phyloP scores from a whole-genome alignment of 2,797 vertebrate genomes.

The Thripadectes ignobilis region DNA sequence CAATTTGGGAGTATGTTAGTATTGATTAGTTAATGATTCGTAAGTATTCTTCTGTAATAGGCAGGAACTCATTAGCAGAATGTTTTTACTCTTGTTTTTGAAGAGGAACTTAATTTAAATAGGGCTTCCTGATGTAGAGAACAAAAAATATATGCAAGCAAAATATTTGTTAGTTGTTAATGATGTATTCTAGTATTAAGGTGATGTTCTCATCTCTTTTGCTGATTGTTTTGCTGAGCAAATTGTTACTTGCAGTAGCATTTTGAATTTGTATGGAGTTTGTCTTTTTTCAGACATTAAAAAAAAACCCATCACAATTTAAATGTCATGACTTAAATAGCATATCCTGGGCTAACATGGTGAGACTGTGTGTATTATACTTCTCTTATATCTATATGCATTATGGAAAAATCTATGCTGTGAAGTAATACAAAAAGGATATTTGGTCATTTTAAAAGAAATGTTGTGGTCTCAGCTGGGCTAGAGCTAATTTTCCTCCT shows the following conservation, averaged over 20 bases:
- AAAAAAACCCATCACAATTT: neutral
- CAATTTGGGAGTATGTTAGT: neutral
- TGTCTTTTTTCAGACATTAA: neutral
- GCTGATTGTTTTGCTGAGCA: neutral
- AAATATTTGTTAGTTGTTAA: neutral
- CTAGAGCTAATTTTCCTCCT: neutral
- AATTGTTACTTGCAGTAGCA: neutral
- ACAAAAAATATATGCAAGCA: neutral
- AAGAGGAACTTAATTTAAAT: neutral
- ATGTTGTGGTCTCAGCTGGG: neutral
- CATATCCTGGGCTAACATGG: neutral
- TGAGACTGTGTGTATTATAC: neutral
- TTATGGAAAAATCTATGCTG: neutral
- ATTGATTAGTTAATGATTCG: neutral
- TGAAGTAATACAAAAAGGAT: neutral
- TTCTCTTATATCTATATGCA: neutral
- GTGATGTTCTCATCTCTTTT: neutral
- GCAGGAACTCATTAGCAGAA: neutral
- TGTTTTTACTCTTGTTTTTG: neutral
- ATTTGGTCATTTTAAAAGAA: neutral
- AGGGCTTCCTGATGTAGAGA: neutral
- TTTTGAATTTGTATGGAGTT: neutral
- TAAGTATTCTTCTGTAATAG: neutral
- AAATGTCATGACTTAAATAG: neutral
- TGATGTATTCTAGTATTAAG: neutral